A percentile compares a stretch with the other conserved stretches of the same genome.
Conservation (phyloP, 2,797 vertebrate genomes). For the Delichon dasypus region DNA sequence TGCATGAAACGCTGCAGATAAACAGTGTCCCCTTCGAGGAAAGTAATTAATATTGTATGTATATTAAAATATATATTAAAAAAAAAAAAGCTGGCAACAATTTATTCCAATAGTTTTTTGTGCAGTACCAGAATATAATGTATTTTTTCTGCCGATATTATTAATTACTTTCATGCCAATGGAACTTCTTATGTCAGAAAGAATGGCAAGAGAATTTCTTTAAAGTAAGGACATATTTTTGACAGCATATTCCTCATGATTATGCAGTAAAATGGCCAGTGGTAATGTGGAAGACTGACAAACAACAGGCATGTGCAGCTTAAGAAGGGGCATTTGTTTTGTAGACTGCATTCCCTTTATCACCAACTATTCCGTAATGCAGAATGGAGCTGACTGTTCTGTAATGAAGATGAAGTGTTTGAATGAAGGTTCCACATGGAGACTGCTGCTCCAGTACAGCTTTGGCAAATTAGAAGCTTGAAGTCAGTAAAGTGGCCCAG, state of each 20-base stretch:
- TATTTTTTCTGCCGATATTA: neutral
- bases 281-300: neutral
- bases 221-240: neutral
- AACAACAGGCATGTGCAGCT: neutral
- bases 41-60: conserved; percentile 22
- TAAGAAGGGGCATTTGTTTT: neutral
- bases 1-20: conserved; percentile 64
- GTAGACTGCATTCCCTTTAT: neutral
- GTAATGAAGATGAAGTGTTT: conserved; percentile 14
- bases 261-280: neutral
- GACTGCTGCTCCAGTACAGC: neutral
- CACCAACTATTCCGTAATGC: neutral
- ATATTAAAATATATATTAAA: neutral
- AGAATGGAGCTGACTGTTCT: neutral
- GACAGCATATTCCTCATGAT: neutral
- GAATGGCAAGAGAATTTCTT: neutral
- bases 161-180: neutral
- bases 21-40: conserved; percentile 25
- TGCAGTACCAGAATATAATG: neutral
- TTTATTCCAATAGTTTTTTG: neutral
- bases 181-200: neutral
- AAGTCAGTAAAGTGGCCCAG: neutral
- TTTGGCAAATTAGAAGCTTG: neutral
- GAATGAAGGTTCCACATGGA: neutral
- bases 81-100: neutral